phyloP scores from a whole-genome alignment of 64 coral and sea anemone genomes.

The Porites lutea region DNA sequence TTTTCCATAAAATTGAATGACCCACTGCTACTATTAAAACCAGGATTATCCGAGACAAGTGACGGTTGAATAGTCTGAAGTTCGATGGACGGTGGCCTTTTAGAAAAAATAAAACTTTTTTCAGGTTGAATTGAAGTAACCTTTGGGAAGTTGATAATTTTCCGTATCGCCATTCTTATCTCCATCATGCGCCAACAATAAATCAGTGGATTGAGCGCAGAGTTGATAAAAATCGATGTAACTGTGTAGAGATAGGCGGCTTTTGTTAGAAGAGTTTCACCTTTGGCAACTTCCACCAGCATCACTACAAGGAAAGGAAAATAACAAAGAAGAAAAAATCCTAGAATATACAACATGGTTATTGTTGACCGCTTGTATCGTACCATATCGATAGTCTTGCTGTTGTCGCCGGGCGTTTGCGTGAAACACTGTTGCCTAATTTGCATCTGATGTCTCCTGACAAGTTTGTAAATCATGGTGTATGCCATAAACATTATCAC shows the following conservation, averaged over 20 bases:
- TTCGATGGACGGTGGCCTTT: background rate
- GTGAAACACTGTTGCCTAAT: conserved; percentile 21
- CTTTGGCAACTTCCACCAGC: background rate
- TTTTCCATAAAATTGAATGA: no score
- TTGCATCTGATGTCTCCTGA: conserved; percentile 30
- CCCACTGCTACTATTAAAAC: background rate
- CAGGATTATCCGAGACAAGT: background rate
- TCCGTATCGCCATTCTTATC: conserved; percentile 45
- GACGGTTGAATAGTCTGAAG: conserved; percentile 8
- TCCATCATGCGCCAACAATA: conserved; percentile 63
- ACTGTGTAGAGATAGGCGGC: conserved; percentile 27
- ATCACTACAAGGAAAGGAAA: conserved; percentile 40
- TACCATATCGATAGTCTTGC: conserved; percentile 25
- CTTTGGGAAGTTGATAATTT: background rate
- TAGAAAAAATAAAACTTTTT: background rate
- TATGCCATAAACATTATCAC: conserved; percentile 21
- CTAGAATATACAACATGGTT: conserved; percentile 51
- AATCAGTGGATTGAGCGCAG: conserved; percentile 49
- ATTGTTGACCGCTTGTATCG: conserved; percentile 50
- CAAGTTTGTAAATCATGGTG: conserved; percentile 18
- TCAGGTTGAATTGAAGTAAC: background rate
- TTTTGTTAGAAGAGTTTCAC: conserved; percentile 28
- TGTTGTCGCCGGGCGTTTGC: background rate
- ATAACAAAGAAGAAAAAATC: conserved; percentile 58
- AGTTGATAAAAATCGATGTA: conserved; percentile 57